These are phyloP conservation scores for Muricea muricata DNA, from an alignment of 92 coral and sea anemone genomes.

Conservation along the genomic window DNA sequence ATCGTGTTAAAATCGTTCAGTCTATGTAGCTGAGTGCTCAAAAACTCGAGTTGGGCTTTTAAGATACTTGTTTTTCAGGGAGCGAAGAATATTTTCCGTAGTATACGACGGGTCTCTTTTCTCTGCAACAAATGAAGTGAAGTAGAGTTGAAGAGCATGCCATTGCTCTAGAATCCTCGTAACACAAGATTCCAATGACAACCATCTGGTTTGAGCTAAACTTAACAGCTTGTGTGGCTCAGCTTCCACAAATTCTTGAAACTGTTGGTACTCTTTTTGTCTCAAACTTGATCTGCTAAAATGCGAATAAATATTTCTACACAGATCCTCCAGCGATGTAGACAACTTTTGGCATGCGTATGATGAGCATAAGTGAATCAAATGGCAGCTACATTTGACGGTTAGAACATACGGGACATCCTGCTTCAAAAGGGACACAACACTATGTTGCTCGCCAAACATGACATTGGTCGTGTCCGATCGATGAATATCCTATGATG, in stretches of 20 bases:
- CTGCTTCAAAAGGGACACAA: slow-evolving; percentile 13
- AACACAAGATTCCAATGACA: slow-evolving; percentile 58
- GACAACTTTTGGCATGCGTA: slow-evolving; percentile 32
- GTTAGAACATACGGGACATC: slow-evolving; percentile 1
- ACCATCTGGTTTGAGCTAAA: slow-evolving; percentile 60
- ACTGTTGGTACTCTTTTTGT: slow-evolving; percentile 46
- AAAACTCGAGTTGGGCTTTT: slow-evolving; percentile 13
- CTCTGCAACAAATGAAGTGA: slow-evolving; percentile 5
- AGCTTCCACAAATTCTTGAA: slow-evolving; percentile 60
- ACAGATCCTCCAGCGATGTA: too few relatives aligned
- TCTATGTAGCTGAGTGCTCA: background rate
- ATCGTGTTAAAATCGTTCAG: slow-evolving; percentile 15
- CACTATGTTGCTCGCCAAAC: slow-evolving; percentile 25
- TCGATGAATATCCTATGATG: slow-evolving; percentile 16
- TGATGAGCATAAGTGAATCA: slow-evolving; percentile 42
- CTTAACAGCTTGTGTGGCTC: slow-evolving; percentile 58
- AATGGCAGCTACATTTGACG: slow-evolving; percentile 46
- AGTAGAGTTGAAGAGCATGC: slow-evolving; percentile 54
- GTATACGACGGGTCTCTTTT: slow-evolving; percentile 8
- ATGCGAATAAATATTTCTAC: slow-evolving; percentile 54
- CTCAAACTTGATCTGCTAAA: slow-evolving; percentile 61
- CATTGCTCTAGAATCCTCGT: slow-evolving; percentile 39
- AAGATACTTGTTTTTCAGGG: background rate
- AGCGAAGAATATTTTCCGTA: background rate
- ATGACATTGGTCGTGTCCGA: slow-evolving; percentile 25